Percentiles rank a stretch among this genome's conserved stretches.
Evolutionary conservation across 37 sponge, comb jelly and placozoan species (phyloP).

Genomic region (Chondrilla cf. caribensis): DNA sequence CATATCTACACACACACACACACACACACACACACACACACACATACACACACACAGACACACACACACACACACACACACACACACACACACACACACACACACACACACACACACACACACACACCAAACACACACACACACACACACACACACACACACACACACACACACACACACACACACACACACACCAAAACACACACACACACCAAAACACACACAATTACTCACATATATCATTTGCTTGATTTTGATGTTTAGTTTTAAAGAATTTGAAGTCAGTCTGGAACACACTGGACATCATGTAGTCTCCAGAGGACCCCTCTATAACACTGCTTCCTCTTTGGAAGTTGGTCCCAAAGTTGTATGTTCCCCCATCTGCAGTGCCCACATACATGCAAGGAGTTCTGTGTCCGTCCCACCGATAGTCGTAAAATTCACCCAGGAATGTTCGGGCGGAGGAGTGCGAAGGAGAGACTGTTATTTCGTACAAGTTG

Average conservation of each 20-base stretch:
- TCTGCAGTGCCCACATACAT: too few relatives aligned
- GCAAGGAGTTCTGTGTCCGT: too few relatives aligned
- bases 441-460: too few relatives aligned
- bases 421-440: too few relatives aligned
- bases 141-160: background rate
- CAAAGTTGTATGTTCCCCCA: too few relatives aligned
- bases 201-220: background rate
- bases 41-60: conserved; percentile 32
- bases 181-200: background rate
- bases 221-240: background rate
- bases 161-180: conserved; percentile 3
- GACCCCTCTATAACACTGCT: too few relatives aligned
- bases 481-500: too few relatives aligned
- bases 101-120: conserved; percentile 23
- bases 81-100: conserved; percentile 25
- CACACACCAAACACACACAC: conserved; percentile 10
- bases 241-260: background rate
- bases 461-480: too few relatives aligned
- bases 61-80: conserved; percentile 26
- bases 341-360: too few relatives aligned
- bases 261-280: too few relatives aligned
- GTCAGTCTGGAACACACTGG: too few relatives aligned
- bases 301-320: too few relatives aligned
- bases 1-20: conserved; percentile 17
- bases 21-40: conserved; percentile 9